Percentiles rank a stretch among this genome's conserved stretches.
phyloP scores from a whole-genome alignment of 2,888 invertebrate genomes.

The Lutraria lutraria region DNA sequence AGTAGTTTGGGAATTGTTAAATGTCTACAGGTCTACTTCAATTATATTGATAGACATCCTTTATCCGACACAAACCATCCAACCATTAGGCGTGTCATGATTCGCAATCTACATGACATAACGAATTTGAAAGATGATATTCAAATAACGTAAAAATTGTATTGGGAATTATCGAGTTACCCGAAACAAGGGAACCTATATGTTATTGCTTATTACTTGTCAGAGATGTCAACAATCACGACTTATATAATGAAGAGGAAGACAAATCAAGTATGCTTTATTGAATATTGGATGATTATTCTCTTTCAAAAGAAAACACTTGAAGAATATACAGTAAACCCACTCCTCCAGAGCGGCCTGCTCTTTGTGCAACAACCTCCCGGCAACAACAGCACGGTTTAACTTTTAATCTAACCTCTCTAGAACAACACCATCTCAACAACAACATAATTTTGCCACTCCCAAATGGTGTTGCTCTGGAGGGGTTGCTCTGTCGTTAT shows the following conservation, averaged over 20 bases:
- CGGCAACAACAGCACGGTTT: too few relatives aligned
- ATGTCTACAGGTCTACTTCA: neutral
- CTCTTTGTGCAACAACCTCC: too few relatives aligned
- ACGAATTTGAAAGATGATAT: neutral
- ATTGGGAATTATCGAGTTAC: neutral
- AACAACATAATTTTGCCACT: too few relatives aligned
- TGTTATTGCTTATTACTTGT: neutral
- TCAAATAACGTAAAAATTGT: neutral
- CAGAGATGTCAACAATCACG: neutral
- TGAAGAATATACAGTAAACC: too few relatives aligned
- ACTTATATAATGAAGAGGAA: neutral
- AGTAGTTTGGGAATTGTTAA: neutral
- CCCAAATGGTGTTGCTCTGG: too few relatives aligned
- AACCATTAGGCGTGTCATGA: constrained; percentile 30
- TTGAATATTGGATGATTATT: neutral
- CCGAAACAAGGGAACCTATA: too few relatives aligned
- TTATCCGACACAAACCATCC: neutral
- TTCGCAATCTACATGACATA: neutral
- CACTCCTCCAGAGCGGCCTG: too few relatives aligned
- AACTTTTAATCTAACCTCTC: neutral
- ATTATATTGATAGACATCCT: neutral
- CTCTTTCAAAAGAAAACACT: too few relatives aligned
- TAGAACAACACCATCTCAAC: neutral
- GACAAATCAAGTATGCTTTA: neutral
- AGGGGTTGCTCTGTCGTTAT: too few relatives aligned